Evolutionary conservation across 2,888 invertebrate species (phyloP).

Genomic region (Eudemis profundana): DNA sequence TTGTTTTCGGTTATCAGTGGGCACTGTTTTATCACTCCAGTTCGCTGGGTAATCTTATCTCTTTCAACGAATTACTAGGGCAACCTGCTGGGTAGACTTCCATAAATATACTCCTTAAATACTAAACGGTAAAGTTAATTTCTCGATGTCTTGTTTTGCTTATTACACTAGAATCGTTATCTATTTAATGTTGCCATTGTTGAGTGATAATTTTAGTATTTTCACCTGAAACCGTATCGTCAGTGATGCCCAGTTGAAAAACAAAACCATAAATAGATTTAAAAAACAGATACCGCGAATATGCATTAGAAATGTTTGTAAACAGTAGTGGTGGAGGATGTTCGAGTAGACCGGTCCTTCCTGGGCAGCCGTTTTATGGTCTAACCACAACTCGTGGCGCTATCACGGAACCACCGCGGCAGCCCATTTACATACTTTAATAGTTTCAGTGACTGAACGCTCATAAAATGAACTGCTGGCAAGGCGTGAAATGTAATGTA

Average conservation of each 20-base stretch:
- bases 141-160: constrained; percentile 32
- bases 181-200: constrained; percentile 31
- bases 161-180: constrained; percentile 25
- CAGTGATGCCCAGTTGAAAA: background rate
- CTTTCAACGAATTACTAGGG: constrained; percentile 77
- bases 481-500: too few species aligned
- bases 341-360: constrained; percentile 3
- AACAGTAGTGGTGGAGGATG: constrained; percentile 14
- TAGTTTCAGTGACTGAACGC: constrained; percentile 4
- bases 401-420: too few species aligned
- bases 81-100: constrained; percentile 63
- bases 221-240: background rate
- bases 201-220: constrained; percentile 4
- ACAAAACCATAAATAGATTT: background rate
- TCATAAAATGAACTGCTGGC: too few species aligned
- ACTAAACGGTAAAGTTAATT: constrained; percentile 44
- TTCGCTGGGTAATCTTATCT: constrained; percentile 76
- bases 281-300: constrained; percentile 14
- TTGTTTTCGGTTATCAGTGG: constrained; percentile 68
- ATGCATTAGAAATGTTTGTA: constrained; percentile 9
- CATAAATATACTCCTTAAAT: constrained; percentile 49
- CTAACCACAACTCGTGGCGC: constrained; percentile 10
- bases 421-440: background rate
- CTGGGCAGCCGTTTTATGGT: constrained; percentile 11
- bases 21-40: constrained; percentile 67